Evolutionary conservation across 2,797 vertebrate genomes (phyloP).

Genomic region (Cuniculus paca): DNA sequence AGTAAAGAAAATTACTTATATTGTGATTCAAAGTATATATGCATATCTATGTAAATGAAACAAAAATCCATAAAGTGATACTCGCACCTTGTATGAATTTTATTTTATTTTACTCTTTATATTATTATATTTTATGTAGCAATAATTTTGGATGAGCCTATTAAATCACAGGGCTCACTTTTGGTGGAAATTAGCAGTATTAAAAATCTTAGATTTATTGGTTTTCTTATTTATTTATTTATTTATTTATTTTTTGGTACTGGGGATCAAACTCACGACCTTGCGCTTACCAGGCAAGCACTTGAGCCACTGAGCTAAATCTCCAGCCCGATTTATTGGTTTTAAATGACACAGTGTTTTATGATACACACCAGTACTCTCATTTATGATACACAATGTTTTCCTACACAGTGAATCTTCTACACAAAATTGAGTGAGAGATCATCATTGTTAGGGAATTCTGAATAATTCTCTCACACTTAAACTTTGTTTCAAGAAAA

Average conservation of each 20-base stretch:
- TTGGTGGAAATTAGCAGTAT: background rate
- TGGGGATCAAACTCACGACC: too few relatives aligned
- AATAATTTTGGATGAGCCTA: background rate
- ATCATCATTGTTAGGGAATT: too few relatives aligned
- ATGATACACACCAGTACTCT: too few relatives aligned
- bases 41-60: background rate
- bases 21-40: background rate
- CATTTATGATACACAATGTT: background rate
- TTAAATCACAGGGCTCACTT: background rate
- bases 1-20: background rate
- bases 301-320: too few relatives aligned
- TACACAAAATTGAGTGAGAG: background rate
- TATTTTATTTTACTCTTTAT: background rate
- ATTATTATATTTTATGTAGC: background rate
- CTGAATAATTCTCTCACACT: background rate
- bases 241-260: too few relatives aligned
- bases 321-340: background rate
- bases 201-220: background rate
- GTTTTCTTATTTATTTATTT: too few relatives aligned
- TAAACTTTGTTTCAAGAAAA: background rate
- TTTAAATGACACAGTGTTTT: background rate
- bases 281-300: too few relatives aligned
- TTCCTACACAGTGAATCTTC: background rate
- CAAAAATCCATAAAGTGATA: background rate
- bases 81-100: background rate